Base-by-base conservation (phyloP, 2,113 vertebrate genomes). In the Atractosteus spatula region DNA sequence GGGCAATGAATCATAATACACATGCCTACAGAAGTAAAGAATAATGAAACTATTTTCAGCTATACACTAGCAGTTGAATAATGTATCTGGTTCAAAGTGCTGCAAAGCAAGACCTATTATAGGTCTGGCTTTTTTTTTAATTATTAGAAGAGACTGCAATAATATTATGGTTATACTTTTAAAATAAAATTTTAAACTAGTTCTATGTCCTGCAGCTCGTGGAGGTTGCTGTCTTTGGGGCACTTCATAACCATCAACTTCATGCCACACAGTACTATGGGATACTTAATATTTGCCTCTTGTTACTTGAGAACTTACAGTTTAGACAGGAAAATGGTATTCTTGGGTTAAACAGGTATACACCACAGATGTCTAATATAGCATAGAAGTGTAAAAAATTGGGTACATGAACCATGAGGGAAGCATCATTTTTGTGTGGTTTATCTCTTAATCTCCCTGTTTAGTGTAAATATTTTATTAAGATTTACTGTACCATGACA, bases 21-120 rank as follows among this genome's bases (percentile, higher is more conserved):
- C 86, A 83, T 83, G 82, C 81, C 79, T 78, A 80, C 79, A 80
- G 80, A 87, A 87, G 81, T 87, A 80, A 90, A 85, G 86, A 91
- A 85, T 85, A 90, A 91, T 89, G 81, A 86, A 84, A 88, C 84
- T 87, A 85, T 87, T 90, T 87, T 87, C 82, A 79, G 89, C 84
- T 83, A 64, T 88, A 82, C 88, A 89, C 84, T 81, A 81, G 76
- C 73, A 72, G 72, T 81, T 88, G 89, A 89, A 79, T 88, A 92
- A 92, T 91, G 84, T 74, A 79, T 89, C 86, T 84, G 77, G 77
- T 83, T 75, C 78, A 90, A 90, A 90, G 83, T 81, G 86, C 86
- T 83, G 81, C 86, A 88, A 84, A 89, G 83, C 83, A 84, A 85
- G 78, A 82, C 83, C 86, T 89, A 87, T 91, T 91, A 92, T 81